Evolutionary conservation across 2,888 invertebrate genomes (phyloP), one percentile per base, ranked within the genome.

Genomic region (Hipparchia sbordonii): DNA sequence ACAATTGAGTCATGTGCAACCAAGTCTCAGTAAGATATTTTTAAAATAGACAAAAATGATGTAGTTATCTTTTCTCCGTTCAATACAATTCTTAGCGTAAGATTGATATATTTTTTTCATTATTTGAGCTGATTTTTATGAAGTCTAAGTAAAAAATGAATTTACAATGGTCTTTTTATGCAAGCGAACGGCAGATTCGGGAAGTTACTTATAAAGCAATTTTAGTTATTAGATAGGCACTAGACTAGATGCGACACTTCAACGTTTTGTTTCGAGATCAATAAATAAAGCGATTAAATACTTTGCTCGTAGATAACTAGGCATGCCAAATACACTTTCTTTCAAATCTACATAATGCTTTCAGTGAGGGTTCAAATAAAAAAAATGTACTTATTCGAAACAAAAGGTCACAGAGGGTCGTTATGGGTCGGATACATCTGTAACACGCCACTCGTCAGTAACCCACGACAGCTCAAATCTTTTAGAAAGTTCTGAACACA

Each of bases 211-310:
- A 39, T 66, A 6, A 61, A 54, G 61, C 62, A 70, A 61, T 23
- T 23, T 23, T 54, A 10, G 8, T 39, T 33, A 59, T 39, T 39
- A 67, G 62, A 9, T 48, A 63, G 9, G 1, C 23, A 63, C 12
- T 57, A 54, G 59, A 51, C 54, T 67, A 71, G n/a, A n/a, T 52
- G 46, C 56, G 72, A 48, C 66, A 59, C 51, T 56, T 69, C 70
- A 76, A 75, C 73, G 65, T 76, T 76, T 76, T 75, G 75, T 76
- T 76, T 73, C 75, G 73, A 75, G 65, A 60, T 56, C 46, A 52
- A 39, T 63, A 51, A 56, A 56, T 54, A 56, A 13, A 57, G 7
- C 23, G 13, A 57, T 7, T 13, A 23, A 23, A 7, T 57, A 23
- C 57, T 23, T 57, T 9, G 23, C 8, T n/a, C 8, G 23, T 57